Percentiles rank a stretch among this genome's conserved stretches.
phyloP scores from a whole-genome alignment of 2,888 invertebrate species.

The Tethea ocularis region DNA sequence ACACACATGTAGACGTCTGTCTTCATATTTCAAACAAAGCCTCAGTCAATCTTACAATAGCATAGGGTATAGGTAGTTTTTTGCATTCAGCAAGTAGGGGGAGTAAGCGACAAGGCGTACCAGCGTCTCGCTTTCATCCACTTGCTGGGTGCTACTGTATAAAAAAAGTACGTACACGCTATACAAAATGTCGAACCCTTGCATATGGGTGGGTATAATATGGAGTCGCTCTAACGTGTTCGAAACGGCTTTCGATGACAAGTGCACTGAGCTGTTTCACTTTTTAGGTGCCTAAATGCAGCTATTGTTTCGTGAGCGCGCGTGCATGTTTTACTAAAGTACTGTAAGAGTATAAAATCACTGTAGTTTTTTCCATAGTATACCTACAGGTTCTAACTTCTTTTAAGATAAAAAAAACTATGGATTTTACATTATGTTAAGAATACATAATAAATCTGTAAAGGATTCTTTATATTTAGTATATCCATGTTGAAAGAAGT shows the following conservation, averaged over 20 bases:
- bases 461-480: conserved; percentile 39
- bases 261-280: conserved; percentile 71
- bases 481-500: conserved; percentile 55
- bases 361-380: neutral
- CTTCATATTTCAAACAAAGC: conserved; percentile 67
- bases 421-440: neutral
- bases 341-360: conserved; percentile 20
- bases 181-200: conserved; percentile 46
- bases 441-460: neutral
- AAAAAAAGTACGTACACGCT: conserved; percentile 64
- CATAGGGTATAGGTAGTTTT: conserved; percentile 68
- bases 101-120: conserved; percentile 65
- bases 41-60: conserved; percentile 75
- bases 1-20: conserved; percentile 46
- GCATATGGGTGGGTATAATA: conserved; percentile 35
- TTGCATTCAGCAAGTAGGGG: conserved; percentile 75
- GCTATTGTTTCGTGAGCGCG: conserved; percentile 70
- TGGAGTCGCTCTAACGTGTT: conserved; percentile 69
- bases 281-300: conserved; percentile 77
- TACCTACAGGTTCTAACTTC: too few species aligned
- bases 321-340: conserved; percentile 52
- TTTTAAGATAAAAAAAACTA: neutral
- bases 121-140: conserved; percentile 76
- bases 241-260: conserved; percentile 80
- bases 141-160: conserved; percentile 68